A percentile compares a stretch with the other conserved stretches of the same genome.
Conservation (phyloP, 1,140 invertebrate species). For the Aphelenchoides fujianensis region DNA sequence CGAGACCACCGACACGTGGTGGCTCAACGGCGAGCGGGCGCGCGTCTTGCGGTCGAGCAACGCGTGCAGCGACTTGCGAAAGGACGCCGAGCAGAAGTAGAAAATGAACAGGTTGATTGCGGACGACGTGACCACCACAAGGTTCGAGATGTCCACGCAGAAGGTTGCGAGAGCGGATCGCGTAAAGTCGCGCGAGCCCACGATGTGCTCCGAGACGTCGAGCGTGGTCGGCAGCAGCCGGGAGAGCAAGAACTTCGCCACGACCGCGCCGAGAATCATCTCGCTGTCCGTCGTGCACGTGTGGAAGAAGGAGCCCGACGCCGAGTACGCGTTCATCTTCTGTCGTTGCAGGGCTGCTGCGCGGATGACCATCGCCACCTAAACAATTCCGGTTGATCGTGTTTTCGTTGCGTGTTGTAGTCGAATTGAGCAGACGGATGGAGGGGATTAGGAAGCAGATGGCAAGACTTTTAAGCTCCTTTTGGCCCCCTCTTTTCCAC, state of each 20-base stretch:
- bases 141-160: conserved; percentile 42
- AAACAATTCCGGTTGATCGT: conserved; percentile 19
- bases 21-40: conserved; percentile 4
- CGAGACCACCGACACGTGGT: conserved; percentile 7
- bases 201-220: conserved; percentile 41
- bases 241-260: conserved; percentile 48
- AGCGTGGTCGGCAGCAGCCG: conserved; percentile 42
- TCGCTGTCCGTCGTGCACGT: conserved; percentile 35
- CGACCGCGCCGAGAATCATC: conserved; percentile 42
- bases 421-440: conserved; percentile 3
- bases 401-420: background rate
- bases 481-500: too few relatives aligned
- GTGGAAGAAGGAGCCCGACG: conserved; percentile 9
- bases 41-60: conserved; percentile 3
- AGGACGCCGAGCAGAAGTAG: conserved; percentile 36
- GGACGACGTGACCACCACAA: conserved; percentile 38
- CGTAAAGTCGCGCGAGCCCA: conserved; percentile 33
- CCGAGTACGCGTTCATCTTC: conserved; percentile 32
- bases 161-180: conserved; percentile 29
- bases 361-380: conserved; percentile 40
- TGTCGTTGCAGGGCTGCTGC: conserved; percentile 29
- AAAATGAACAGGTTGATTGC: conserved; percentile 49
- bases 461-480: too few relatives aligned
- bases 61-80: conserved; percentile 22
- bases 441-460: too few relatives aligned